Percentiles rank a stretch among this genome's conserved stretches.
Conservation (phyloP, 2,888 invertebrate genomes). For the Nipponacmea schrenckii region DNA sequence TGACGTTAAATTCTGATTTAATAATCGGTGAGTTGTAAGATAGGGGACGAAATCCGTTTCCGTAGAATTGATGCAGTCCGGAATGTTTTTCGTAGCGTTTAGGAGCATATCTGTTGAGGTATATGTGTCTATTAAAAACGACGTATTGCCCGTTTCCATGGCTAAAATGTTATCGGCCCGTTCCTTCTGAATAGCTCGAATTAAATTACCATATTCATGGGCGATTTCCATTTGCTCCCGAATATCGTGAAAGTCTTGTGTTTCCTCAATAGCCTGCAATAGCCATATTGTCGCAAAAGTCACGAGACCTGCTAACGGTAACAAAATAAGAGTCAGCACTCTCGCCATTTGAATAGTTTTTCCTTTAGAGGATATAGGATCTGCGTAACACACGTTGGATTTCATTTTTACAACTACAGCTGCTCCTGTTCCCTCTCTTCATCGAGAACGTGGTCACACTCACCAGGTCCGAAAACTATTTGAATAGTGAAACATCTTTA, state of each 20-base stretch:
- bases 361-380: constrained; percentile 22
- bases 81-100: background rate
- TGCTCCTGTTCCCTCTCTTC: too few relatives aligned
- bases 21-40: constrained; percentile 1
- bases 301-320: constrained; percentile 20
- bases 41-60: background rate
- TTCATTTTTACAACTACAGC: background rate
- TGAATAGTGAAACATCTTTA: too few relatives aligned
- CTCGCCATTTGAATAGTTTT: constrained; percentile 16
- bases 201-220: constrained; percentile 20
- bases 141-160: constrained; percentile 7
- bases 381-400: constrained; percentile 18
- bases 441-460: too few relatives aligned
- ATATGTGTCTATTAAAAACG: constrained; percentile 9
- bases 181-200: constrained; percentile 25
- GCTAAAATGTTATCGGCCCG: constrained; percentile 20
- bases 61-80: background rate
- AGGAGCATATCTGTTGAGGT: background rate
- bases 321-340: constrained; percentile 20
- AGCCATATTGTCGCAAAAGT: constrained; percentile 16
- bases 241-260: background rate
- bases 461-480: too few relatives aligned
- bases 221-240: constrained; percentile 12
- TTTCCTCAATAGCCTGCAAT: background rate
- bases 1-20: constrained; percentile 2